Evolutionary conservation across 2,888 invertebrate genomes (phyloP).

Genomic region (Ommatoiulus sabulosus): DNA sequence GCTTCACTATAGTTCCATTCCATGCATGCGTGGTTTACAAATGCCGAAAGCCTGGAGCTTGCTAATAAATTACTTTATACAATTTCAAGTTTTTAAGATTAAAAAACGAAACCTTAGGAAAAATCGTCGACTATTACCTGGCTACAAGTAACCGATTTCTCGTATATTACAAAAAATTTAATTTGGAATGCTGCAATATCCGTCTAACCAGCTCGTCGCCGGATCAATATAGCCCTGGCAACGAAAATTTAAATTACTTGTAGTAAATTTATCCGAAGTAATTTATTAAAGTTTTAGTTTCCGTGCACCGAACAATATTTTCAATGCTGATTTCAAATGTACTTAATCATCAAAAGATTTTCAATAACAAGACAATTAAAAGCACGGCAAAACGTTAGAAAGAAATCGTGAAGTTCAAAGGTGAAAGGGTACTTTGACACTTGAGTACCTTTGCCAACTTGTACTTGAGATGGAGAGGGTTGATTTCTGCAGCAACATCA

Average conservation of each 20-base stretch:
- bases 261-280: background rate
- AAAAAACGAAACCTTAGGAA: background rate
- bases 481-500: no score
- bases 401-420: no score
- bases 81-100: no score
- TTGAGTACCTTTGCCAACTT: no score
- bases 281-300: background rate
- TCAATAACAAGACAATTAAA: no score
- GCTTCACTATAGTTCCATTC: no score
- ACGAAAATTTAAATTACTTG: background rate
- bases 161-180: background rate
- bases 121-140: no score
- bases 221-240: background rate
- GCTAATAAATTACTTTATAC: background rate
- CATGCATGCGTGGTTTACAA: background rate
- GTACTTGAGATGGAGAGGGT: no score
- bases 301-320: background rate
- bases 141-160: background rate
- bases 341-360: no score
- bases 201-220: background rate
- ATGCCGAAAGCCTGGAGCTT: background rate
- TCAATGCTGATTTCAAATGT: no score
- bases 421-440: no score
- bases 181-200: background rate
- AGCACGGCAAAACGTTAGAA: no score